A percentile compares a stretch with the other conserved stretches of the same genome.
Conservation (phyloP, 2,888 invertebrate species). For the Eupithecia tripunctaria region DNA sequence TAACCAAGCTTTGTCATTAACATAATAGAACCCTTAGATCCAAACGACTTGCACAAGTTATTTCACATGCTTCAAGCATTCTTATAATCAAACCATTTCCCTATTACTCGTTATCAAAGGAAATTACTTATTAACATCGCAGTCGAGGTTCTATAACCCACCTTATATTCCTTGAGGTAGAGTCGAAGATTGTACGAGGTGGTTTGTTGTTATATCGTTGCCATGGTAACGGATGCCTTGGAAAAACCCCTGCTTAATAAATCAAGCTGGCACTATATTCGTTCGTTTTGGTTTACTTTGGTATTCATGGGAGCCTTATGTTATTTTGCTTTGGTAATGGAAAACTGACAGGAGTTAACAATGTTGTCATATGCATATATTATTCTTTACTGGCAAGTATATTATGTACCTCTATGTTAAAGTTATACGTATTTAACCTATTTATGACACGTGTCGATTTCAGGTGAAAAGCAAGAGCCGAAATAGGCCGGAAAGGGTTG, state of each 20-base stretch:
- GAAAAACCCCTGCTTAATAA: constrained; percentile 43
- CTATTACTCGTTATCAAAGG: constrained; percentile 34
- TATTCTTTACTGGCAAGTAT: neutral
- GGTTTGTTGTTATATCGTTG: constrained; percentile 59
- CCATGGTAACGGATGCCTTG: constrained; percentile 55
- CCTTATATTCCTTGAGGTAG: constrained; percentile 6
- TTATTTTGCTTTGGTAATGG: constrained; percentile 10
- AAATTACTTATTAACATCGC: constrained; percentile 42
- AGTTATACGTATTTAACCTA: neutral
- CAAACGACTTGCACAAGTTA: constrained; percentile 13
- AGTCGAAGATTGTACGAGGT: constrained; percentile 31
- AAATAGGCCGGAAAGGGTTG: constrained; percentile 36
- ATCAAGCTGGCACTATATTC: constrained; percentile 46
- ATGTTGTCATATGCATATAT: neutral
- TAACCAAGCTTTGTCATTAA: constrained; percentile 5
- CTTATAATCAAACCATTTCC: constrained; percentile 34
- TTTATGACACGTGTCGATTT: constrained; percentile 16
- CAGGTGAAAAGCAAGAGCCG: constrained; percentile 13
- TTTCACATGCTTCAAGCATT: constrained; percentile 32
- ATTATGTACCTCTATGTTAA: neutral
- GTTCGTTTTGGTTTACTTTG: constrained; percentile 39
- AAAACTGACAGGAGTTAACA: constrained; percentile 18
- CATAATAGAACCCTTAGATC: constrained; percentile 5
- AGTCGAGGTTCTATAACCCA: constrained; percentile 17
- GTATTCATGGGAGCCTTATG: constrained; percentile 35